Evolutionary conservation across 1,140 invertebrate genomes (phyloP), one percentile per base, ranked within the genome.

Genomic region (Cyclina sinensis): DNA sequence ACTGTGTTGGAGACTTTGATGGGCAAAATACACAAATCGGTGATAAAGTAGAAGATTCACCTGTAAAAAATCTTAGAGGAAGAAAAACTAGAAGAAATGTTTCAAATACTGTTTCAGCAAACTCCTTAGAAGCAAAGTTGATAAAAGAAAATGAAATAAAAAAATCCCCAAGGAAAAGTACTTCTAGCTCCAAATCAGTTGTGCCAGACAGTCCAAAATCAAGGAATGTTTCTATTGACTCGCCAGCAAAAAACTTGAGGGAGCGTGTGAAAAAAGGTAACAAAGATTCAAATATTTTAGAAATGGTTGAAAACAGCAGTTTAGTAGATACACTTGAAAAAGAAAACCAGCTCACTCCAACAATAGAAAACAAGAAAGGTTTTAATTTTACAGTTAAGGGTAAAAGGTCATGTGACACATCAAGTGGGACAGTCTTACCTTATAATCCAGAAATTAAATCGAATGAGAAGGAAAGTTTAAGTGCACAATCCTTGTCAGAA

Each of bases 61-160:
- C 81, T 12, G 59, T 65, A 11, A 84, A 84, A 48, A 84, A 84
- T 84, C 65, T 73, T 12, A 84, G 81, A 39, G 27, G n/a, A 1
- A 35, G 81, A 54, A 83, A 83, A 24, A 37, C 35, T 12, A 54
- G 21, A 46, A 32, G 18, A 46, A 32, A 30, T 9, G 24, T 24
- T 30, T 3, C 78, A 76, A 43, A 35, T 3, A 5, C 0, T 48
- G 11, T 30, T 24, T 46, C 73, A 76, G 12, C 18, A 18, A 39
- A 76, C 18, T 3, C n/a, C 1, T 9, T 76, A 30, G 32, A 5
- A 43, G 35, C n/a, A 32, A 76, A 24, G 1, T 16, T 48, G n/a
- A 0, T 43, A 39, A 76, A 27, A 43, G 73, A 76, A 76, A 24
- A 46, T 30, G 27, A 12, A 43, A 1, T 7, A 24, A 76, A 30